A percentile compares a stretch with the other conserved stretches of the same genome.
Conservation (phyloP, 2,888 invertebrate species). For the Lasioglossum marginatum region DNA sequence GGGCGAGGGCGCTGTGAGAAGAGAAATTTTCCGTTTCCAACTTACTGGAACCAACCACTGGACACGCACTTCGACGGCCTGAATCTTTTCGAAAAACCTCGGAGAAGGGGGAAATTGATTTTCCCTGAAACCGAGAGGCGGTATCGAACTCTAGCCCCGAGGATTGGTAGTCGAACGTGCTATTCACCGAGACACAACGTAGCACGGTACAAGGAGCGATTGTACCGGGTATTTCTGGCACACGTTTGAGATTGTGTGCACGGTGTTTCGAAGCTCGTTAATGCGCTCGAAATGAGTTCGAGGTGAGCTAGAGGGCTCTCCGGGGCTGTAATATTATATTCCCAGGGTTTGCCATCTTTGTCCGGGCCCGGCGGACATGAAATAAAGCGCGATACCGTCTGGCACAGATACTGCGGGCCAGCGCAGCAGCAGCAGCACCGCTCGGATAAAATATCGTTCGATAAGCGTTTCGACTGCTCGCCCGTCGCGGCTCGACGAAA, state of each 20-base stretch:
- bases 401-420: background rate
- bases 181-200: background rate
- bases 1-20: background rate
- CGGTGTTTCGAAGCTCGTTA: background rate
- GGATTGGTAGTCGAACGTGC: background rate
- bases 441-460: slow-evolving; percentile 6
- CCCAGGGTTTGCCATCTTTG: background rate
- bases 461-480: slow-evolving; percentile 11
- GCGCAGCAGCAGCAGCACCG: background rate
- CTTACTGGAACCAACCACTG: no score
- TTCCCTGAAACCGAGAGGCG: background rate
- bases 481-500: background rate
- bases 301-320: background rate
- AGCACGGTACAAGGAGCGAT: background rate
- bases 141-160: background rate
- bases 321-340: background rate
- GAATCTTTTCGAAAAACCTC: background rate
- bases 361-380: background rate
- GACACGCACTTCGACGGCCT: background rate
- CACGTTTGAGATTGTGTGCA: background rate
- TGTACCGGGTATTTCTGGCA: background rate
- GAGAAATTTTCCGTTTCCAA: background rate
- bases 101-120: background rate
- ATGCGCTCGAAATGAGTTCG: background rate
- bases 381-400: background rate